Conservation (phyloP, 2,797 vertebrate genomes). For the Distichodus sexfasciatus region DNA sequence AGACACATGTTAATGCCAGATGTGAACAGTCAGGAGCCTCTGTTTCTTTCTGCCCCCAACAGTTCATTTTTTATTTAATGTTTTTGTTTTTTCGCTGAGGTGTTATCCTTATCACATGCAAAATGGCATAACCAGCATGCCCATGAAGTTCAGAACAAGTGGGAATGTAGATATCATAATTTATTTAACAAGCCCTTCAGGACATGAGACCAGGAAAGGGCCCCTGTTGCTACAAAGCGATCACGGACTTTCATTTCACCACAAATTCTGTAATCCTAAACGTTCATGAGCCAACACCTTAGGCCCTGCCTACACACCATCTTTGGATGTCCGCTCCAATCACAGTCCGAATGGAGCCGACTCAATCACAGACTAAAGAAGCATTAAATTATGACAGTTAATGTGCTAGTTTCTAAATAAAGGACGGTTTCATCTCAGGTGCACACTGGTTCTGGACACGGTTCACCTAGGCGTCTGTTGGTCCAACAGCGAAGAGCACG, state of each 20-base stretch:
- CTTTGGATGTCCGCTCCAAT: not conserved
- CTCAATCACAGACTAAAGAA: slow-evolving; percentile 48
- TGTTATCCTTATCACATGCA: not conserved
- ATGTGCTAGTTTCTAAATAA: slow-evolving; percentile 3
- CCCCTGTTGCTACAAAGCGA: not conserved
- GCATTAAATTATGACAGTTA: slow-evolving; percentile 7
- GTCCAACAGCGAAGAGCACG: slow-evolving; percentile 39
- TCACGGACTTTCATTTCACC: not conserved
- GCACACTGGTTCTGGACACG: slow-evolving; percentile 35
- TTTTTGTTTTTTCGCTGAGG: no score
- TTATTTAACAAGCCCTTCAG: not conserved
- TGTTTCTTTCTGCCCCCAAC: no score
- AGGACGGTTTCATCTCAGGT: not conserved
- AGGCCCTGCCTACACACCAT: not conserved
- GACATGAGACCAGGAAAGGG: not conserved
- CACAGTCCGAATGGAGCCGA: slow-evolving; percentile 32
- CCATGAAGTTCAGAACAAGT: not conserved
- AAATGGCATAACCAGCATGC: not conserved
- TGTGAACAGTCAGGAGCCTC: no score
- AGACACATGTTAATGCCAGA: no score
- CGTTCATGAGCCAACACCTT: not conserved
- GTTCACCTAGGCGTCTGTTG: slow-evolving; percentile 52
- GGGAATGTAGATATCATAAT: not conserved
- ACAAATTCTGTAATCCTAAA: not conserved
- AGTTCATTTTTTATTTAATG: no score